Conservation (phyloP, 2,113 vertebrate genomes). For the Melanostigma gelatinosum region DNA sequence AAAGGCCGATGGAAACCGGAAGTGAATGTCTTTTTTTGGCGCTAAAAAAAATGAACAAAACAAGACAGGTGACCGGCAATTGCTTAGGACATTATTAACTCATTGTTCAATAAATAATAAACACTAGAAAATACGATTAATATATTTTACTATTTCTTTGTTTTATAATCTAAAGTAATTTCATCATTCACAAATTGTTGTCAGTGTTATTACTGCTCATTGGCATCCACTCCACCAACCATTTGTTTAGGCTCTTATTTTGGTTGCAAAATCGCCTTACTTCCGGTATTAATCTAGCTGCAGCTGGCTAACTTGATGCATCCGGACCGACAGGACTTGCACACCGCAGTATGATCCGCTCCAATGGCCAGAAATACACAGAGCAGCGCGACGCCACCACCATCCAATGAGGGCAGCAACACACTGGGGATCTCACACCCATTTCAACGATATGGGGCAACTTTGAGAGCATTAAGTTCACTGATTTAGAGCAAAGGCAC, state of each 20-base stretch:
- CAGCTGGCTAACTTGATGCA: slow-evolving; percentile 22
- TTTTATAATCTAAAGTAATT: background rate
- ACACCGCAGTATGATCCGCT: slow-evolving; percentile 67
- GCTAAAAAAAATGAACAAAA: background rate
- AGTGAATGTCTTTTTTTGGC: background rate
- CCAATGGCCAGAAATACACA: slow-evolving; percentile 84
- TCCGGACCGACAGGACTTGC: slow-evolving; percentile 44
- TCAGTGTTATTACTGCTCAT: background rate
- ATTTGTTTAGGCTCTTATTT: slow-evolving; percentile 39
- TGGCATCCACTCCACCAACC: background rate
- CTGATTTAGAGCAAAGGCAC: slow-evolving; percentile 11
- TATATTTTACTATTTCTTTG: background rate
- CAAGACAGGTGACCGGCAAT: too few relatives aligned
- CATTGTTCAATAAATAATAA: background rate
- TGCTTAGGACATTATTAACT: background rate
- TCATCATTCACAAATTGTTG: too few relatives aligned
- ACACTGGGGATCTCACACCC: slow-evolving; percentile 56
- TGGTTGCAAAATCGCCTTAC: background rate
- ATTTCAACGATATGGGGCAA: slow-evolving; percentile 41
- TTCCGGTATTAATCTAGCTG: slow-evolving; percentile 18
- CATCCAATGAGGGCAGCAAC: slow-evolving; percentile 76
- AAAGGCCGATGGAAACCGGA: background rate
- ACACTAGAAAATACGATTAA: background rate
- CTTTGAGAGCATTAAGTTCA: slow-evolving; percentile 13
- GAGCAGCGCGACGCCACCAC: slow-evolving; percentile 62